Conservation (phyloP, 1,140 invertebrate genomes). For the Procambarus virginalis region DNA sequence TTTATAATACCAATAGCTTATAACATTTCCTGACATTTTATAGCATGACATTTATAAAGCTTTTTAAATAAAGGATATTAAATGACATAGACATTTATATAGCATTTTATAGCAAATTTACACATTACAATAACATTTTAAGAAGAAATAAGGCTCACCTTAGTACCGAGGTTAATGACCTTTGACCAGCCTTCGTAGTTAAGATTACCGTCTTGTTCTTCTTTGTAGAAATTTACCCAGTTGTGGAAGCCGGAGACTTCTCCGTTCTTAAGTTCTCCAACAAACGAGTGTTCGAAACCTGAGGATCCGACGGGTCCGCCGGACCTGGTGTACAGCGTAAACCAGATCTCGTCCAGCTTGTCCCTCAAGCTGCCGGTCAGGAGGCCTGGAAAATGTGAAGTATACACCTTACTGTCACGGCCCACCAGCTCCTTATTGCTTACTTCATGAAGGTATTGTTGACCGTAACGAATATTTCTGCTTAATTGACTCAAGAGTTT, state of each 20-base stretch:
- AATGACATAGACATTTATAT: too few species aligned
- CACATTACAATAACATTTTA: too few species aligned
- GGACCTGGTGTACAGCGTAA: conserved; percentile 83
- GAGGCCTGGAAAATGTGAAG: conserved; percentile 63
- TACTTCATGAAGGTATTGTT: too few species aligned
- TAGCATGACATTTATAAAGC: too few species aligned
- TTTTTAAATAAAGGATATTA: too few species aligned
- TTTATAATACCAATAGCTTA: too few species aligned
- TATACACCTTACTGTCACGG: too few species aligned
- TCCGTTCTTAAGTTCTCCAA: conserved; percentile 87
- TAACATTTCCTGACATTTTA: too few species aligned
- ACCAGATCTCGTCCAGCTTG: conserved; percentile 80
- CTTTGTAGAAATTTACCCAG: conserved; percentile 88
- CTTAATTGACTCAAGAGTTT: too few species aligned
- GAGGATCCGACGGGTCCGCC: conserved; percentile 85
- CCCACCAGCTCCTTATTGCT: too few species aligned
- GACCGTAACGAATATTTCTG: too few species aligned
- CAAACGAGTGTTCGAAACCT: conserved; percentile 91
- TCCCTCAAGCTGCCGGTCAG: conserved; percentile 80
- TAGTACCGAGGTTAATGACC: conserved; percentile 80
- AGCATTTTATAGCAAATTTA: too few species aligned
- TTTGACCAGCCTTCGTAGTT: conserved; percentile 89
- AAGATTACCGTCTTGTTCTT: conserved; percentile 80
- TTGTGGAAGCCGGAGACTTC: conserved; percentile 89
- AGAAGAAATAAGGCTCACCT: conserved; percentile 38